These are phyloP conservation scores for Mastigias papua DNA, from an alignment of 30 jellyfish, hydroid and myxozoan genomes.

Conservation along the genomic window DNA sequence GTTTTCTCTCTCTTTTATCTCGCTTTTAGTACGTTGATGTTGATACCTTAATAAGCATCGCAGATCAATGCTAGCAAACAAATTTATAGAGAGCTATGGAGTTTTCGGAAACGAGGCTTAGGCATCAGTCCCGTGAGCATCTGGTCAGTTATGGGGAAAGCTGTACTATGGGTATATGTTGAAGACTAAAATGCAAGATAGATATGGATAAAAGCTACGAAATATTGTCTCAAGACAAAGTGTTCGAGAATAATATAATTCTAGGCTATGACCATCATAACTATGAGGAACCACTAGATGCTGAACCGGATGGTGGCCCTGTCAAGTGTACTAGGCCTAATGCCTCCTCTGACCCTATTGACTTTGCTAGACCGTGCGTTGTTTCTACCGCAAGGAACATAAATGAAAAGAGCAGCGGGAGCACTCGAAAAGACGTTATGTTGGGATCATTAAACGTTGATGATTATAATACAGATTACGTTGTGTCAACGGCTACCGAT, in stretches of 20 bases:
- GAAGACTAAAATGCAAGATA: not conserved
- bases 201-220: constrained; percentile 33
- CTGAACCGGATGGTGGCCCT: not conserved
- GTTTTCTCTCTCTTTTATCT: too few relatives aligned
- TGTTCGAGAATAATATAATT: constrained; percentile 50
- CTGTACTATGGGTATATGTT: not conserved
- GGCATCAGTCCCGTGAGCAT: not conserved
- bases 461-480: not conserved
- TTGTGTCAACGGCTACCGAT: not conserved
- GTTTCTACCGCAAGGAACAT: not conserved
- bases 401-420: not conserved
- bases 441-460: constrained; percentile 24
- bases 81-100: not conserved
- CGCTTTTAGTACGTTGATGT: too few relatives aligned
- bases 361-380: not conserved
- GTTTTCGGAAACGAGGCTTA: not conserved
- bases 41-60: too few relatives aligned
- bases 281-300: not conserved
- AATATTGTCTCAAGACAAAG: constrained; percentile 33
- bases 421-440: not conserved
- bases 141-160: not conserved
- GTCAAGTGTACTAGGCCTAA: constrained; percentile 20
- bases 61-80: not conserved
- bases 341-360: not conserved
- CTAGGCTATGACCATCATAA: constrained; percentile 42